Percentiles rank a stretch among this genome's conserved stretches.
Evolutionary conservation across 2,113 vertebrate species (phyloP).

Genomic region (Cryptotis parvus): DNA sequence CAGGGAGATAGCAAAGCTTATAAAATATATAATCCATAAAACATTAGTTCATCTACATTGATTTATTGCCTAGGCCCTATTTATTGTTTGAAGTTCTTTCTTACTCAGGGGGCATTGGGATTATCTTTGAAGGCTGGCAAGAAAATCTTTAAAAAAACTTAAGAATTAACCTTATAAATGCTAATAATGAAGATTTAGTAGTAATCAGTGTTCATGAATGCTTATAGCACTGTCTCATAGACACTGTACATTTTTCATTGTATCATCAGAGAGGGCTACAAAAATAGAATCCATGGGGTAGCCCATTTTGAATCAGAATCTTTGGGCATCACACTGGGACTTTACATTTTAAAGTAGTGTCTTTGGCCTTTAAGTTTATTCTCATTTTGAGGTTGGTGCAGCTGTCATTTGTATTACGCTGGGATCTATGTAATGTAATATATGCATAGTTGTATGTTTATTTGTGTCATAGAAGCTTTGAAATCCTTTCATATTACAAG

Average conservation of each 20-base stretch:
- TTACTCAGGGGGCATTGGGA: neutral
- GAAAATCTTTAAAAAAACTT: neutral
- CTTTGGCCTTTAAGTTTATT: conserved; percentile 23
- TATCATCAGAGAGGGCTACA: neutral
- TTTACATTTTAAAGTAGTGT: conserved; percentile 33
- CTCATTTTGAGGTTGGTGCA: neutral
- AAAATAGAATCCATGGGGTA: neutral
- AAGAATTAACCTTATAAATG: conserved; percentile 32
- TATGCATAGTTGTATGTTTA: neutral
- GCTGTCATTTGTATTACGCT: neutral
- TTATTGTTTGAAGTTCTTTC: conserved; percentile 21
- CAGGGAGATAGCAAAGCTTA: neutral
- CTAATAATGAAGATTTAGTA: neutral
- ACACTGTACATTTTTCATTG: neutral
- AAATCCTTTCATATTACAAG: conserved; percentile 32
- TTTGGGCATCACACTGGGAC: neutral
- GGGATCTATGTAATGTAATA: neutral
- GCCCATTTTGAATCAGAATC: conserved; percentile 16
- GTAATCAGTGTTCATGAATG: conserved; percentile 38
- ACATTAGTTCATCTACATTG: conserved; percentile 21
- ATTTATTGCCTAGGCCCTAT: conserved; percentile 36
- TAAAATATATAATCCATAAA: conserved; percentile 14
- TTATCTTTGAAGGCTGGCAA: conserved; percentile 47
- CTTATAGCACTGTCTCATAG: neutral
- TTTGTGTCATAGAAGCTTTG: neutral